Conservation (phyloP, 2,888 invertebrate species). For the Lapara coniferarum region DNA sequence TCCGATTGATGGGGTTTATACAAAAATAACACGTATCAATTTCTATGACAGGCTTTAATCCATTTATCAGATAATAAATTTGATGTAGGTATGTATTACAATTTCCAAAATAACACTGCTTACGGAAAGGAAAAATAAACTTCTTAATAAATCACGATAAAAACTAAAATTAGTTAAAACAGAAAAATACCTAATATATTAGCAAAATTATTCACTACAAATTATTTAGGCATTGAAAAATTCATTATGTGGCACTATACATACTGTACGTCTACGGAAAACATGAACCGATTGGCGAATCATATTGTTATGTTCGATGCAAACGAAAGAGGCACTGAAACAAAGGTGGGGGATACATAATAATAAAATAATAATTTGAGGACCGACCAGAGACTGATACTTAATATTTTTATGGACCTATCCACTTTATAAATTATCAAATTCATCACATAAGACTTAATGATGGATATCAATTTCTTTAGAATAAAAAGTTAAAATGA, state of each 20-base stretch:
- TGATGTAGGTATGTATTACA: conserved; percentile 63
- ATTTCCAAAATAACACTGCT: conserved; percentile 63
- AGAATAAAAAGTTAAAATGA: too few relatives aligned
- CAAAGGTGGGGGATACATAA: conserved; percentile 61
- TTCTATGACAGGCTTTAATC: conserved; percentile 74
- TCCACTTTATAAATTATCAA: neutral
- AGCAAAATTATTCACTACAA: conserved; percentile 64
- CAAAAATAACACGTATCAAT: conserved; percentile 25
- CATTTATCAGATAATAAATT: conserved; percentile 72
- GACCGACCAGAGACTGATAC: neutral
- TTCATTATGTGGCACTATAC: conserved; percentile 57
- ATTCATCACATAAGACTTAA: too few relatives aligned
- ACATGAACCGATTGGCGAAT: conserved; percentile 58
- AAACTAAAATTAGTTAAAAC: conserved; percentile 66
- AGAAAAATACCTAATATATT: conserved; percentile 60
- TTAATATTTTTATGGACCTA: conserved; percentile 20
- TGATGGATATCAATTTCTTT: too few relatives aligned
- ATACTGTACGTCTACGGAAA: conserved; percentile 52
- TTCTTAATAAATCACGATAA: conserved; percentile 55
- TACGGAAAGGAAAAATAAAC: conserved; percentile 28
- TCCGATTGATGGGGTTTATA: neutral
- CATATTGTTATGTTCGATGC: conserved; percentile 48
- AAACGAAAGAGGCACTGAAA: conserved; percentile 72
- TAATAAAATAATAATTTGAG: conserved; percentile 2
- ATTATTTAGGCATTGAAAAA: conserved; percentile 54